Evolutionary conservation across 2,113 vertebrate species (phyloP).

Genomic region (Anarrhichthys ocellatus): DNA sequence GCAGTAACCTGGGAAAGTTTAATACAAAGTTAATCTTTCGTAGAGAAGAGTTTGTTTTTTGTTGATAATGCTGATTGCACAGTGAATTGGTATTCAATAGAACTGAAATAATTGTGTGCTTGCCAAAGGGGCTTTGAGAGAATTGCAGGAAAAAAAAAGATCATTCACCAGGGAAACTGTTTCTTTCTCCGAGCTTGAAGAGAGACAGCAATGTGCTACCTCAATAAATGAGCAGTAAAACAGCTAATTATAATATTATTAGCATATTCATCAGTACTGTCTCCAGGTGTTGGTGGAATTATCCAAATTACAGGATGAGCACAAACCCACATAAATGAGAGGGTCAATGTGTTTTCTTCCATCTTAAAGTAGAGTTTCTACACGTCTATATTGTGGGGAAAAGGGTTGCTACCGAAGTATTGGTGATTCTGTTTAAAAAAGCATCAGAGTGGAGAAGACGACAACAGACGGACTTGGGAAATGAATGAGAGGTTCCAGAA

Average conservation of each 20-base stretch:
- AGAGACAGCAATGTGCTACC: slow-evolving; percentile 40
- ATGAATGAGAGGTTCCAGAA: slow-evolving; percentile 32
- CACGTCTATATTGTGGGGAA: not conserved
- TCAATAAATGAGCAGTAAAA: slow-evolving; percentile 65
- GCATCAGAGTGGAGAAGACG: slow-evolving; percentile 15
- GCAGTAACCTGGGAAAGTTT: not conserved
- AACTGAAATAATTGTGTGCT: slow-evolving; percentile 34
- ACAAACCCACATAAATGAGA: slow-evolving; percentile 15
- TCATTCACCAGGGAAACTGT: slow-evolving; percentile 42
- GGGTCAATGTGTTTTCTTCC: not conserved
- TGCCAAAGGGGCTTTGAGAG: slow-evolving; percentile 27
- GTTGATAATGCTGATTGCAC: slow-evolving; percentile 37
- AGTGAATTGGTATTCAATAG: slow-evolving; percentile 28
- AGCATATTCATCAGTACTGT: slow-evolving; percentile 49
- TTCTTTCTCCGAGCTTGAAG: slow-evolving; percentile 29
- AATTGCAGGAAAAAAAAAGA: slow-evolving; percentile 15
- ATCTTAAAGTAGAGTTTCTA: not conserved
- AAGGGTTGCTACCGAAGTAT: not conserved
- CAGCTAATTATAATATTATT: slow-evolving; percentile 65
- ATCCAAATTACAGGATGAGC: slow-evolving; percentile 23
- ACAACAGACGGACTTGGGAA: slow-evolving; percentile 15
- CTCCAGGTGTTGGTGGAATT: slow-evolving; percentile 46
- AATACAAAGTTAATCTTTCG: not conserved
- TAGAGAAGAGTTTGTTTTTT: slow-evolving; percentile 13
- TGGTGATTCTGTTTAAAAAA: not conserved